These are phyloP conservation scores for Emydocephalus ijimae DNA, from an alignment of 2,113 vertebrate species.

Conservation along the genomic window DNA sequence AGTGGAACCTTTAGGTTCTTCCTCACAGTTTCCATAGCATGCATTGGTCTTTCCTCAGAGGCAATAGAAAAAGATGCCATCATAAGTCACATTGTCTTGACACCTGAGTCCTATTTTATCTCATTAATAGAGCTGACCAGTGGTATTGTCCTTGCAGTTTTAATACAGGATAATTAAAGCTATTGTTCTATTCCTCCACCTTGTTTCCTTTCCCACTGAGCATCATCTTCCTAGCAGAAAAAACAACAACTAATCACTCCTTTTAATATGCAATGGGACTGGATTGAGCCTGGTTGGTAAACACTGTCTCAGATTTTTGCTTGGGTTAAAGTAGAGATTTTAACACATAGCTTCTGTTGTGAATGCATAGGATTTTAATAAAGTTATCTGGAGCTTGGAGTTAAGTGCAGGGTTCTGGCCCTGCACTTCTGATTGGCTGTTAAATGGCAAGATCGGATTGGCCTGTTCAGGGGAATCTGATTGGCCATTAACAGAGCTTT, in stretches of 20 bases:
- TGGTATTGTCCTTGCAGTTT: not conserved
- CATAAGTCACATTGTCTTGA: not conserved
- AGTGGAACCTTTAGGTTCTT: conserved; percentile 2
- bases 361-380: too few relatives aligned
- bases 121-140: not conserved
- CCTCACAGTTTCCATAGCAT: not conserved
- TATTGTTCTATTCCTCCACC: not conserved
- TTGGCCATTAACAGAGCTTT: too few relatives aligned
- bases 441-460: too few relatives aligned
- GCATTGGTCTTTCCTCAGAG: not conserved
- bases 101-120: not conserved
- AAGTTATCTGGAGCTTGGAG: too few relatives aligned
- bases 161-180: not conserved
- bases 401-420: too few relatives aligned
- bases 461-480: too few relatives aligned
- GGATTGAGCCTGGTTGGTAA: not conserved
- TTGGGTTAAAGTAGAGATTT: not conserved
- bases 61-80: not conserved
- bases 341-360: too few relatives aligned
- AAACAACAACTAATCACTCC: not conserved
- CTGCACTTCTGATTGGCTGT: too few relatives aligned
- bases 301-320: not conserved
- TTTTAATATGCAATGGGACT: not conserved
- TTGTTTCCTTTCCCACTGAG: not conserved
- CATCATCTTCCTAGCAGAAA: not conserved